Percentiles rank a stretch among this genome's conserved stretches.
Evolutionary conservation across 2,888 invertebrate genomes (phyloP).

Genomic region (Amiota mariae): DNA sequence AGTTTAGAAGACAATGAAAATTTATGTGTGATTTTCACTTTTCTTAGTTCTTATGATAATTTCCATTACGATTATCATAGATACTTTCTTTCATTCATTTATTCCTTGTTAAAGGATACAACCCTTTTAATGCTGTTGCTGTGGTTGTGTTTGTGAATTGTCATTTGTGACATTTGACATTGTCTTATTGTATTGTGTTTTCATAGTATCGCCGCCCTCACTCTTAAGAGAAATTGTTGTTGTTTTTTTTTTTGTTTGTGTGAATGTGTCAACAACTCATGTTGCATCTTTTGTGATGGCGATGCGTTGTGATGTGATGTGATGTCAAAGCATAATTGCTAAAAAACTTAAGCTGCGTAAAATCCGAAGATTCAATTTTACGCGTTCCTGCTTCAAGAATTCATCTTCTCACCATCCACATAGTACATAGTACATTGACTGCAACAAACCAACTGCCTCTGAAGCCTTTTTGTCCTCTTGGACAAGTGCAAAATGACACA

Average conservation of each 20-base stretch:
- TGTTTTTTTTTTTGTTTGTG: constrained; percentile 51
- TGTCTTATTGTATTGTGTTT: constrained; percentile 25
- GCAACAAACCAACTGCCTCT: constrained; percentile 3
- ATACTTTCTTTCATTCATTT: not conserved
- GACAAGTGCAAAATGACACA: constrained; percentile 50
- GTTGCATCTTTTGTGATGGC: constrained; percentile 7
- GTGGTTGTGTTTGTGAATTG: not conserved
- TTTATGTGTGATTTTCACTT: constrained; percentile 20
- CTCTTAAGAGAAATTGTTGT: constrained; percentile 33
- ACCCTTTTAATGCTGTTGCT: constrained; percentile 61
- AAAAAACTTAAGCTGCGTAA: constrained; percentile 73
- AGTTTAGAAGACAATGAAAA: constrained; percentile 54
- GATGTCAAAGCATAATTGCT: constrained; percentile 58
- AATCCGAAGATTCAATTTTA: constrained; percentile 74
- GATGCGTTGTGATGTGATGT: not conserved
- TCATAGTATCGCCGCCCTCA: too few relatives aligned
- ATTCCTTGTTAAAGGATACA: constrained; percentile 18
- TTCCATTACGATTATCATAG: constrained; percentile 45
- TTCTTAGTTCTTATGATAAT: constrained; percentile 46
- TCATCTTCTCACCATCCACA: constrained; percentile 38
- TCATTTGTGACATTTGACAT: constrained; percentile 29
- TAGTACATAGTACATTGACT: too few relatives aligned
- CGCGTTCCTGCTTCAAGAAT: constrained; percentile 69
- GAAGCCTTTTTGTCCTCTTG: not conserved
- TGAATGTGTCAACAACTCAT: constrained; percentile 16